These are phyloP conservation scores for Leptopilina drosophilae DNA, from an alignment of 2,888 invertebrate genomes.

Conservation along the genomic window DNA sequence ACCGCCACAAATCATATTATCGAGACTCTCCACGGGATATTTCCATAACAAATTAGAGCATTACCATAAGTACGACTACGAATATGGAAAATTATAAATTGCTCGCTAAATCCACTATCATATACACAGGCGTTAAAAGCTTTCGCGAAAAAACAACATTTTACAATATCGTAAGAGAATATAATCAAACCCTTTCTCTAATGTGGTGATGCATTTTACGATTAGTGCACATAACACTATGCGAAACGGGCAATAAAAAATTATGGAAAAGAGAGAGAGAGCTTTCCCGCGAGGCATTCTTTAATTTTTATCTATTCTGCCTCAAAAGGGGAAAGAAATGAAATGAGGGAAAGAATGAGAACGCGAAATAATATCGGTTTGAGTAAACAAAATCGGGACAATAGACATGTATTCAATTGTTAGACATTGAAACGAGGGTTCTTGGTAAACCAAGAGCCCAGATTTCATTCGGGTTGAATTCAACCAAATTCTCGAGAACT, in stretches of 20 bases:
- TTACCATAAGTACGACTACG: no score
- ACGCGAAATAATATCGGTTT: neutral
- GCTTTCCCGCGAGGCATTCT: neutral
- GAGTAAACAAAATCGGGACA: neutral
- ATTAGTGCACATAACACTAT: constrained; percentile 1
- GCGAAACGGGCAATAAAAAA: constrained; percentile 2
- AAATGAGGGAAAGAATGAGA: no score
- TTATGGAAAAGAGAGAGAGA: neutral
- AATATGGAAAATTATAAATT: neutral
- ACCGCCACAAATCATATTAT: neutral
- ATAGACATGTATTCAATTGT: constrained; percentile 7
- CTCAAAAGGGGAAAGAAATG: neutral
- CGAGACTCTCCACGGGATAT: no score
- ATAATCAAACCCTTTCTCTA: neutral
- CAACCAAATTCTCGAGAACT: constrained; percentile 33
- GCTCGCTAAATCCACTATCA: neutral
- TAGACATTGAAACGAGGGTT: constrained; percentile 28
- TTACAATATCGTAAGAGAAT: neutral
- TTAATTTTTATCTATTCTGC: no score
- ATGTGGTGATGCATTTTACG: neutral
- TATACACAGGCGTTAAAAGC: neutral
- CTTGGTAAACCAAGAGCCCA: constrained; percentile 27
- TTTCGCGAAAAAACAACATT: neutral
- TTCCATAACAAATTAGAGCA: no score
- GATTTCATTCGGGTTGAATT: constrained; percentile 29